Percentiles rank a stretch among this genome's conserved stretches.
These are phyloP conservation scores for Tragelaphus scriptus DNA, from an alignment of 2,113 vertebrate genomes.

Conservation along the genomic window DNA sequence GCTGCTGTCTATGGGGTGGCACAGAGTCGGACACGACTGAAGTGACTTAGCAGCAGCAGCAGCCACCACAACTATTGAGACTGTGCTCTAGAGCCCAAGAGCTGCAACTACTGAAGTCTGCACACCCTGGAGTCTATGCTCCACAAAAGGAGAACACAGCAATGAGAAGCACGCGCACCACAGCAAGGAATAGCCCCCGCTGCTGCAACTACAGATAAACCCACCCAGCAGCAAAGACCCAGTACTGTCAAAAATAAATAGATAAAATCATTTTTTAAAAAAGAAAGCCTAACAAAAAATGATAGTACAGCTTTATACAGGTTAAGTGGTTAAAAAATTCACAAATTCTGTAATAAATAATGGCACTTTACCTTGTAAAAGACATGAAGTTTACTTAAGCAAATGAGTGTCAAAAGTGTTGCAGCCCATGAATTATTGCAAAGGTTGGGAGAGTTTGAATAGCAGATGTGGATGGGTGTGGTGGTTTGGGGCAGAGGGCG, in stretches of 20 bases:
- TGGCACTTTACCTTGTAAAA: neutral
- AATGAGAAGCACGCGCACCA: fast-evolving
- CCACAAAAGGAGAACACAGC: neutral
- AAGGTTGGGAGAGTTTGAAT: neutral
- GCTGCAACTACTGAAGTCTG: neutral
- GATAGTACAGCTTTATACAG: neutral
- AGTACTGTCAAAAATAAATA: neutral
- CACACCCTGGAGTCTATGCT: neutral
- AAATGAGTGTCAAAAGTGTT: neutral
- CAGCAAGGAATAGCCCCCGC: neutral
- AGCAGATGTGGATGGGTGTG: neutral
- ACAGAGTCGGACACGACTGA: fast-evolving
- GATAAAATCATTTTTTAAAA: neutral
- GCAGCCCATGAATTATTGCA: neutral
- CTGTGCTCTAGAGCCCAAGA: neutral
- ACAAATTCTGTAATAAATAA: neutral
- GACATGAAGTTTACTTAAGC: neutral
- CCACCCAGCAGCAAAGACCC: neutral
- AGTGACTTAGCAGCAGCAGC: too few species aligned
- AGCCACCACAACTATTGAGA: neutral
- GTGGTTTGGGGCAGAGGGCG: too few species aligned
- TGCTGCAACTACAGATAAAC: neutral
- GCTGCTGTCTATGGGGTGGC: fast-evolving
- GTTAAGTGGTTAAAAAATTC: neutral
- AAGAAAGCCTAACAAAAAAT: neutral